phyloP scores from a whole-genome alignment of 2,888 invertebrate species.

The Noctua comes region DNA sequence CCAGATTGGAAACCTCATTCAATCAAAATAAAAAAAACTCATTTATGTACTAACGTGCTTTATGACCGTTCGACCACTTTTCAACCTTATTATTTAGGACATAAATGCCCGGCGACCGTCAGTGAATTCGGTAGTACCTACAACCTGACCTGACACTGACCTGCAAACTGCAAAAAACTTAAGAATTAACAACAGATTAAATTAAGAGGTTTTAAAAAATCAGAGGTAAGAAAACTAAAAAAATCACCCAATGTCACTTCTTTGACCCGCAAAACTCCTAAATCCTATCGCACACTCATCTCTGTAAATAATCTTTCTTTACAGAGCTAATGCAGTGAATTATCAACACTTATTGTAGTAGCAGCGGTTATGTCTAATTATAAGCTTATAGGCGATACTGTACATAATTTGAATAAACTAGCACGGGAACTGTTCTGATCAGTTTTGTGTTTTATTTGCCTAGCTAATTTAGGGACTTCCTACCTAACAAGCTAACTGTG shows the following conservation, averaged over 20 bases:
- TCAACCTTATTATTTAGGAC: too few species aligned
- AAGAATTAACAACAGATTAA: not conserved
- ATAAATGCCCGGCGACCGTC: too few species aligned
- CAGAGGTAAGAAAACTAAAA: not conserved
- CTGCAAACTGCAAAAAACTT: too few species aligned
- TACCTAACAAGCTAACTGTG: not conserved
- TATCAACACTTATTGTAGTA: slow-evolving; percentile 66
- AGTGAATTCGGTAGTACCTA: too few species aligned
- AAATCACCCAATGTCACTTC: not conserved
- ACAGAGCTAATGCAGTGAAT: slow-evolving; percentile 82
- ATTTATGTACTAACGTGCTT: too few species aligned
- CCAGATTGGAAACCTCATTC: too few species aligned
- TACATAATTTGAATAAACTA: slow-evolving; percentile 86
- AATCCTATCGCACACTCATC: slow-evolving; percentile 76
- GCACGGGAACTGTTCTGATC: slow-evolving; percentile 85
- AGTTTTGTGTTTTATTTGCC: slow-evolving; percentile 71
- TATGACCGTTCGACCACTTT: too few species aligned
- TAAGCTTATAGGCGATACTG: slow-evolving; percentile 82
- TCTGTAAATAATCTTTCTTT: slow-evolving; percentile 82
- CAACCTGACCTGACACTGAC: too few species aligned
- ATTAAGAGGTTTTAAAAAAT: not conserved
- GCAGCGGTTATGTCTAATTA: slow-evolving; percentile 70
- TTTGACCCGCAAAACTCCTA: slow-evolving; percentile 45
- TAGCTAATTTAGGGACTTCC: not conserved
- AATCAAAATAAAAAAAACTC: not conserved